Base-by-base conservation (phyloP, 2,888 invertebrate species). In the Formica aserva region DNA sequence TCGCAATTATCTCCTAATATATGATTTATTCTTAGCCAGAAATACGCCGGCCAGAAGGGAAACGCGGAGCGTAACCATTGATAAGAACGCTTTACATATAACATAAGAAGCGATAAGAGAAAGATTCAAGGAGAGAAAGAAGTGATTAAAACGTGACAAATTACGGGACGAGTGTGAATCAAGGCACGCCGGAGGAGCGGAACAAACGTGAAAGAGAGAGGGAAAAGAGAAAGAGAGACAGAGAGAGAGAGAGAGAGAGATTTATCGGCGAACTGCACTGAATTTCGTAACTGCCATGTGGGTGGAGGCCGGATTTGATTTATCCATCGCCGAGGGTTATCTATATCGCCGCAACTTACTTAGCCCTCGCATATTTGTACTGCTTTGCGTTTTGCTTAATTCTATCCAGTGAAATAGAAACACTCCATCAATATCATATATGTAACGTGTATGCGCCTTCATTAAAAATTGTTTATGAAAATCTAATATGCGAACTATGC, bases 241-340 rank as follows among this genome's bases (percentile, higher is more conserved):
- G 32, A 45, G 60, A 78, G 38, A 71, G n/a, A 45, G 60, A 78
- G 38, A 71, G n/a, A 52, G 52, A 77, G 3, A 66, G n/a, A 77
- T 77, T 77, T 77, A 77, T 77, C 26, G 76, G 65, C 18, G 55
- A 66, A 55, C 76, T 66, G 66, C 66, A 77, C 38, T 77, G 66
- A 77, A 77, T 77, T 77, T 77, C 76, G 76, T 66, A 76, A 76
- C 76, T 77, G 76, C 76, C 26, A 67, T 66, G 76, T 77, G 76
- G 76, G 55, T 77, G 76, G 76, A 76, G 63, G 48, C 63, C 35
- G 63, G 65, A 66, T 66, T 77, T 77, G 76, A 77, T 67, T 77
- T 77, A 77, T 41, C 52, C 66, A 55, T 77, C n/a, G 55, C 55
- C 67, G 55, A 66, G 22, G 76, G 76, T 76, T 76, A 76, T 76